Percentiles rank a stretch among this genome's conserved stretches.
Conservation (phyloP, 2,797 vertebrate genomes). For the Coregonus ussuriensis region DNA sequence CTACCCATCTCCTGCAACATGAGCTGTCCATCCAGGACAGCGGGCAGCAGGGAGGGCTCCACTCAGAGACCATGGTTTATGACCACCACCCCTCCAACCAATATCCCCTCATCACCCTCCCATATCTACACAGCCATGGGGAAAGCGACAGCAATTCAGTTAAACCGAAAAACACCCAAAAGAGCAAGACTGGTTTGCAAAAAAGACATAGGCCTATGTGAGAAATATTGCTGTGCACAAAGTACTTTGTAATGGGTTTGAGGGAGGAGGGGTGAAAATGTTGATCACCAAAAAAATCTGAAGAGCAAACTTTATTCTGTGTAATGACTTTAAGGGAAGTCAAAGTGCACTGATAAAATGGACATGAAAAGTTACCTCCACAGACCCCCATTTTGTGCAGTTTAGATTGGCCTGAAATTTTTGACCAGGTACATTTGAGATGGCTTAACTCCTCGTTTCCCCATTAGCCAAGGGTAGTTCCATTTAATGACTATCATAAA, state of each 20-base stretch:
- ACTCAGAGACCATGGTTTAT: slow-evolving; percentile 36
- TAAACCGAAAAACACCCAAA: slow-evolving; percentile 38
- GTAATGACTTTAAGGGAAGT: slow-evolving; percentile 31
- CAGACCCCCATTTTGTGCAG: slow-evolving; percentile 9
- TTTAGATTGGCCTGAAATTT: slow-evolving; percentile 1
- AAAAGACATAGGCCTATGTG: not conserved
- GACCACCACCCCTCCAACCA: not conserved
- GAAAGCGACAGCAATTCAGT: slow-evolving; percentile 24
- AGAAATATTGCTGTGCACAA: not conserved
- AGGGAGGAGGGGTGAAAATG: not conserved
- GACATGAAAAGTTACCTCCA: slow-evolving; percentile 42
- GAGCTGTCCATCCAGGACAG: slow-evolving; percentile 56
- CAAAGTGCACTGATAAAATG: slow-evolving; percentile 39
- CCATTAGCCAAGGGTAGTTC: slow-evolving; percentile 15
- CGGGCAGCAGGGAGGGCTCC: slow-evolving; percentile 25
- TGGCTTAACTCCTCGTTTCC: slow-evolving; percentile 22
- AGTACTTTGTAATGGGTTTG: not conserved
- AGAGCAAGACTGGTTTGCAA: slow-evolving; percentile 52
- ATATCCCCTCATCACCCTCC: slow-evolving; percentile 25
- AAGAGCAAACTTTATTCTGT: not conserved
- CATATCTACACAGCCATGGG: slow-evolving; percentile 1
- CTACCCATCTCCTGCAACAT: slow-evolving; percentile 69
- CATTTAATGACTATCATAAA: slow-evolving; percentile 23
- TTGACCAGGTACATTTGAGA: slow-evolving; percentile 25
- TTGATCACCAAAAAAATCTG: not conserved